These are phyloP conservation scores for Drosophila demipolita DNA, from an alignment of 2,888 invertebrate species.

Conservation along the genomic window DNA sequence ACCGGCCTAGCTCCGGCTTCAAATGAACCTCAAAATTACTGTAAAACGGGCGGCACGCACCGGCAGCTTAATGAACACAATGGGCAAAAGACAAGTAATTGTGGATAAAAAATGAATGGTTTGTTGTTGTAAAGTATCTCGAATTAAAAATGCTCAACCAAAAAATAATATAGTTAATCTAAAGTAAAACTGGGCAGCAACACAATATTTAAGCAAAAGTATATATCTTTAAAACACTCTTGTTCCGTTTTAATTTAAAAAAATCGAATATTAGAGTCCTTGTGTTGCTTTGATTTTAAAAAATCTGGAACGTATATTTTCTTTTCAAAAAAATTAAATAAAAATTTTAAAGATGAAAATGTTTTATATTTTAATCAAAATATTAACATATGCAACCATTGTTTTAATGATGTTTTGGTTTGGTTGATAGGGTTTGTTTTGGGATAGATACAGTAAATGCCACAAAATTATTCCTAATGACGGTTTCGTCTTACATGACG, in stretches of 20 bases:
- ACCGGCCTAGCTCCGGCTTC: slow-evolving; percentile 41
- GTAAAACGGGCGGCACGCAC: slow-evolving; percentile 66
- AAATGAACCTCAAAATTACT: slow-evolving; percentile 77
- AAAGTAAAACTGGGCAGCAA: background rate
- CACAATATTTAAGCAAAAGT: background rate
- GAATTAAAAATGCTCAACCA: background rate
- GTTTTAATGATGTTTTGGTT: slow-evolving; percentile 12
- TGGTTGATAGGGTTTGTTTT: slow-evolving; percentile 37
- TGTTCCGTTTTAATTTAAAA: background rate
- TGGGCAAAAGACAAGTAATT: slow-evolving; percentile 15
- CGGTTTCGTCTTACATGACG: slow-evolving; percentile 73
- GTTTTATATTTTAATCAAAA: background rate
- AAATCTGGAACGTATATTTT: background rate
- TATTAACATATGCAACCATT: slow-evolving; percentile 11
- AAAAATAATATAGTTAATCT: background rate
- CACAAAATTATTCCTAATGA: slow-evolving; percentile 78
- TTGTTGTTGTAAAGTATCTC: background rate
- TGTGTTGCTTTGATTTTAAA: background rate
- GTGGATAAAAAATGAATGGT: background rate
- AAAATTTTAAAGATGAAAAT: too few species aligned
- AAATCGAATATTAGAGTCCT: background rate
- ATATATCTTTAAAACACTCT: background rate
- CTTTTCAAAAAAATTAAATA: too few species aligned
- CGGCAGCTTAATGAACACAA: slow-evolving; percentile 35
- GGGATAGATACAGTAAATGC: slow-evolving; percentile 75